Conservation (phyloP, 2,888 invertebrate species). For the Metopia argyrocephala region DNA sequence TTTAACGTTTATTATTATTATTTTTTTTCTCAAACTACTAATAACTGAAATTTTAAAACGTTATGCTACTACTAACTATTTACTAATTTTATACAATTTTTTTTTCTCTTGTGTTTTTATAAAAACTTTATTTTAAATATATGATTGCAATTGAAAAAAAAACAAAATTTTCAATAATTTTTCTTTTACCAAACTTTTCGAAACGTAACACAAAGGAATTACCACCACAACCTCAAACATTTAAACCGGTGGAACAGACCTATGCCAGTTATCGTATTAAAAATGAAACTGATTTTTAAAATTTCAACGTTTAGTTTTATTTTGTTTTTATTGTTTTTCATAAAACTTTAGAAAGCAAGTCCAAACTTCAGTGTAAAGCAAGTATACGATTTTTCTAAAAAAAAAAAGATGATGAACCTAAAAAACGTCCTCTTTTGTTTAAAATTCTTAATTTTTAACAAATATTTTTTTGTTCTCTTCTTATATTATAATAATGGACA, state of each 20-base stretch:
- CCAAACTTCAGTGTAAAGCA: slow-evolving; percentile 52
- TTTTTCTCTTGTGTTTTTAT: slow-evolving; percentile 63
- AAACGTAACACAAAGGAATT: slow-evolving; percentile 65
- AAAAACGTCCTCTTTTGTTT: slow-evolving; percentile 59
- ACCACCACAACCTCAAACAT: slow-evolving; percentile 67
- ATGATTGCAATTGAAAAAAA: slow-evolving; percentile 52
- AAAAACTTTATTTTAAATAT: slow-evolving; percentile 50
- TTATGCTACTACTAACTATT: slow-evolving; percentile 68
- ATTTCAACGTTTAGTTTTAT: background rate
- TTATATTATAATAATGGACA: background rate
- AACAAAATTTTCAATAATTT: slow-evolving; percentile 6
- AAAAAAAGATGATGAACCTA: slow-evolving; percentile 37
- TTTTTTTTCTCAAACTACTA: slow-evolving; percentile 40
- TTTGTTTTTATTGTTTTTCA: background rate
- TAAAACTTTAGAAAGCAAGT: slow-evolving; percentile 28
- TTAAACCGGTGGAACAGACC: slow-evolving; percentile 75
- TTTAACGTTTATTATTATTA: slow-evolving; percentile 35
- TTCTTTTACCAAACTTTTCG: slow-evolving; percentile 13
- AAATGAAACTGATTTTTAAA: slow-evolving; percentile 74
- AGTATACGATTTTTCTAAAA: slow-evolving; percentile 67
- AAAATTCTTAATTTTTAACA: slow-evolving; percentile 17
- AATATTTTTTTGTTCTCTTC: background rate
- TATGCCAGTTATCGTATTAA: slow-evolving; percentile 76
- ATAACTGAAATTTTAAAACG: slow-evolving; percentile 58
- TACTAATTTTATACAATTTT: slow-evolving; percentile 70